Conservation (phyloP, 2,113 vertebrate genomes). For the Nasalis larvatus region DNA sequence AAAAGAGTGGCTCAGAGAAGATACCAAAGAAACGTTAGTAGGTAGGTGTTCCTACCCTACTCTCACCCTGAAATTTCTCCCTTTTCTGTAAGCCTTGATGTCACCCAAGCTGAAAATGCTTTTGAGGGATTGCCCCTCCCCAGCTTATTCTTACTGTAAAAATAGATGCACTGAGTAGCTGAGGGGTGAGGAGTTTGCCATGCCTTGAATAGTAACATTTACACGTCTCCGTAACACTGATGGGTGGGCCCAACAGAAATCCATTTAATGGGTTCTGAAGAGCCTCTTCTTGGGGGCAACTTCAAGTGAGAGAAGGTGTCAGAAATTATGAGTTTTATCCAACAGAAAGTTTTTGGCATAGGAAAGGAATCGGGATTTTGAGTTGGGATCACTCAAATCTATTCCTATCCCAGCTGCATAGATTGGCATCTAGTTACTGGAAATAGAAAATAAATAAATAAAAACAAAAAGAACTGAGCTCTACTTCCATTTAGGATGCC, state of each 20-base stretch:
- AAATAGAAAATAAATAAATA: not conserved
- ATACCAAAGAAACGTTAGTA: not conserved
- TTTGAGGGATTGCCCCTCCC: not conserved
- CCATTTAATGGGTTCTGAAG: not conserved
- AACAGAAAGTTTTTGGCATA: not conserved
- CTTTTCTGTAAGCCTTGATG: not conserved
- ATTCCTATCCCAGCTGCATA: not conserved
- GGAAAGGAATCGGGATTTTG: not conserved
- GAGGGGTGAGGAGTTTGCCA: no score
- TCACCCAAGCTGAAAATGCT: not conserved
- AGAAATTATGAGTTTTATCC: not conserved
- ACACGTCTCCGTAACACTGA: not conserved
- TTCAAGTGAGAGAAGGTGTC: not conserved
- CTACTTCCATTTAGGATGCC: not conserved
- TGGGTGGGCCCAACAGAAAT: not conserved
- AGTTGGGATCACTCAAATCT: not conserved
- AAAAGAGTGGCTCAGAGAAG: not conserved
- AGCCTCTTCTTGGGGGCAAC: not conserved
- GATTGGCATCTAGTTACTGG: not conserved
- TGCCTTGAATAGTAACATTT: not conserved
- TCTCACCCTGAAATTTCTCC: not conserved
- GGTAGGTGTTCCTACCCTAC: not conserved
- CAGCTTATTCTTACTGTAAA: not conserved
- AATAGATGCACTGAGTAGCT: rapidly evolving
- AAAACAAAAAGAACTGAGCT: not conserved